Percentiles rank a stretch among this genome's conserved stretches.
These are phyloP conservation scores for Zosterops pallidus DNA, from an alignment of 2,113 vertebrate genomes.

Conservation along the genomic window DNA sequence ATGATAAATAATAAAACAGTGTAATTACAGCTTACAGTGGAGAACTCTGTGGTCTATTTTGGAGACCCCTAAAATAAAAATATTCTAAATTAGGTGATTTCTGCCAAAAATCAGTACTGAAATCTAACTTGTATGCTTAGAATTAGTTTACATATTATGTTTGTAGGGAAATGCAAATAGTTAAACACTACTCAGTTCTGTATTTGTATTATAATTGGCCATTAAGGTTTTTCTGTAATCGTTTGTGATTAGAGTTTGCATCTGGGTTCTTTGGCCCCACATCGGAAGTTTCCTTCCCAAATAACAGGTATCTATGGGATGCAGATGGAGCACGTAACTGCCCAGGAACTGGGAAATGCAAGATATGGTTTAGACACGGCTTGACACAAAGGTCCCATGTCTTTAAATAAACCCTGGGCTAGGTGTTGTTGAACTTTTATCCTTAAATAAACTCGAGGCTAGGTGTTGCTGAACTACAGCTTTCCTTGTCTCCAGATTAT, in stretches of 20 bases:
- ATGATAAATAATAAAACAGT: neutral
- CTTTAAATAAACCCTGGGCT: neutral
- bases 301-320: neutral
- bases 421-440: neutral
- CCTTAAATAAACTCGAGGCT: neutral
- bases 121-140: neutral
- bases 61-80: neutral
- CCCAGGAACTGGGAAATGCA: neutral
- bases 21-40: neutral
- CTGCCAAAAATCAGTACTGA: neutral
- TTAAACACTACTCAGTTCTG: neutral
- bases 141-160: neutral
- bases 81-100: neutral
- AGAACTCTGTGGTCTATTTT: neutral
- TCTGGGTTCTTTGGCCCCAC: neutral
- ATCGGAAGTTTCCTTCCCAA: neutral
- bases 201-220: neutral
- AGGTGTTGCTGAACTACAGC: neutral
- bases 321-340: neutral
- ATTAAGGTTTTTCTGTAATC: neutral
- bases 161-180: neutral
- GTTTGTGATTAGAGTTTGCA: neutral
- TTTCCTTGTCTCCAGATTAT: neutral
- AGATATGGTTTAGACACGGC: neutral
- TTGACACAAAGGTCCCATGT: neutral